phyloP scores from a whole-genome alignment of 2,888 invertebrate species.

The Hemistola chrysoprasaria region DNA sequence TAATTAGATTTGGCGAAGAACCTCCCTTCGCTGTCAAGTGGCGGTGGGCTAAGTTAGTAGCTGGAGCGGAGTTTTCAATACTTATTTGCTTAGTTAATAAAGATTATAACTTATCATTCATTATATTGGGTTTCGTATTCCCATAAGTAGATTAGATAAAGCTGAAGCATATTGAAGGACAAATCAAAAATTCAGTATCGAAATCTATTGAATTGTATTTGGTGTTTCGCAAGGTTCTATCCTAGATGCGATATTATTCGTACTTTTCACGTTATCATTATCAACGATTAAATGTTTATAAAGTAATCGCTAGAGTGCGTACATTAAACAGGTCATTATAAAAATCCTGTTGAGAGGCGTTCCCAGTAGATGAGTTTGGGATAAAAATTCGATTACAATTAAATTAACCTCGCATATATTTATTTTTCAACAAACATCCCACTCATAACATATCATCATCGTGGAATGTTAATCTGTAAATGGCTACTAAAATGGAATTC shows the following conservation, averaged over 20 bases:
- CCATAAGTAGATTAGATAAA: no score
- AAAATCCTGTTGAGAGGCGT: slow-evolving; percentile 63
- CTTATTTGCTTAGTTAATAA: no score
- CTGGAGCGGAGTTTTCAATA: no score
- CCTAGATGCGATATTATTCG: no score
- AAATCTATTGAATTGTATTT: no score
- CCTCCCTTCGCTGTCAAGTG: slow-evolving; percentile 54
- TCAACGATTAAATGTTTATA: background rate
- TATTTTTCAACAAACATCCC: slow-evolving; percentile 62
- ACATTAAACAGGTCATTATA: slow-evolving; percentile 36
- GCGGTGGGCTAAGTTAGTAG: slow-evolving; percentile 39
- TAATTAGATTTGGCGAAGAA: slow-evolving; percentile 79
- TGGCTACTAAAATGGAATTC: slow-evolving; percentile 16
- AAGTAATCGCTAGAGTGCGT: slow-evolving; percentile 35
- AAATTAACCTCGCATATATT: slow-evolving; percentile 73
- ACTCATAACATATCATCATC: slow-evolving; percentile 37
- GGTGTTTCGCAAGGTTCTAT: no score
- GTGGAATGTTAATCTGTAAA: slow-evolving; percentile 65
- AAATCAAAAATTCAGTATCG: no score
- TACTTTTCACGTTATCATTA: no score
- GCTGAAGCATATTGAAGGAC: no score
- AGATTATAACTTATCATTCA: no score
- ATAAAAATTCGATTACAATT: slow-evolving; percentile 81
- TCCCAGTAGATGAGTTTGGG: slow-evolving; percentile 63
- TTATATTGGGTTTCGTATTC: no score